Evolutionary conservation across 2,888 invertebrate genomes (phyloP).

Genomic region (Acanthococcus lagerstroemiae): DNA sequence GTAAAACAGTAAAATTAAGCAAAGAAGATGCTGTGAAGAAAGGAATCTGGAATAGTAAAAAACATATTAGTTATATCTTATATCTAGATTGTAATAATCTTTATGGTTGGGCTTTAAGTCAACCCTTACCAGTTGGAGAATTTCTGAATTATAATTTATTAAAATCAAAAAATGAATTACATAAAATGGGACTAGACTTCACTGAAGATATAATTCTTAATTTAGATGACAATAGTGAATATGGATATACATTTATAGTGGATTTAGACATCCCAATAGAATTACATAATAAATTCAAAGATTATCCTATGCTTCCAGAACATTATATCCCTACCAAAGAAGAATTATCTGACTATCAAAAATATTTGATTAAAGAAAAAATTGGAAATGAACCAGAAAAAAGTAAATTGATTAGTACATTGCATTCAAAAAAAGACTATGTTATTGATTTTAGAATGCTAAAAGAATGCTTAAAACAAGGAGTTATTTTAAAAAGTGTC

Average conservation of each 20-base stretch:
- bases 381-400: not conserved
- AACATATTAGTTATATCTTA: constrained; percentile 3
- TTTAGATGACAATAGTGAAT: constrained; percentile 7
- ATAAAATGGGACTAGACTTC: not conserved
- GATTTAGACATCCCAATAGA: constrained; percentile 6
- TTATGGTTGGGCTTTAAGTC: not conserved
- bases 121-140: not conserved
- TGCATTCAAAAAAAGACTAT: not conserved
- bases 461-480: not conserved
- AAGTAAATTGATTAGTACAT: not conserved
- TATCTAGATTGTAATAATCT: constrained; percentile 14
- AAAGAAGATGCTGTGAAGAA: constrained; percentile 9
- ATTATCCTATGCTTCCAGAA: constrained; percentile 11
- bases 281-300: constrained; percentile 11
- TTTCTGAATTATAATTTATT: constrained; percentile 4
- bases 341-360: constrained; percentile 13
- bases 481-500: not conserved
- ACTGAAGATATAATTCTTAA: constrained; percentile 3
- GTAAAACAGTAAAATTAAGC: constrained; percentile 15
- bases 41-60: constrained; percentile 11
- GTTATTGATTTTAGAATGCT: not conserved
- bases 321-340: not conserved
- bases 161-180: not conserved
- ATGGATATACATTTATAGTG: constrained; percentile 12
- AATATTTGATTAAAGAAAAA: not conserved